Evolutionary conservation across 2,888 invertebrate genomes (phyloP).

Genomic region (Agrochola lychnidis): DNA sequence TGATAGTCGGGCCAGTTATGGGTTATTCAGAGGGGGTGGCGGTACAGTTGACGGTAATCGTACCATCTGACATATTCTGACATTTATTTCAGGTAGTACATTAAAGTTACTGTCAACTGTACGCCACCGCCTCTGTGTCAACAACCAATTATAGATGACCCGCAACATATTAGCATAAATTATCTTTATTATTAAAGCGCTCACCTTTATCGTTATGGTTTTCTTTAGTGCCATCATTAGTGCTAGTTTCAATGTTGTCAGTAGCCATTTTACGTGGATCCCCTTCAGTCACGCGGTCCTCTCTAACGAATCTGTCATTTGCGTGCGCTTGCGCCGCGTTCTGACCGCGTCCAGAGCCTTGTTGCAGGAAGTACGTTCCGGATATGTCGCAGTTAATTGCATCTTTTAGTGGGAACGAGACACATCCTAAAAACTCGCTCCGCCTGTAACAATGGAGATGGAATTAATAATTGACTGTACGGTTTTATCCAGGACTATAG

Average conservation of each 20-base stretch:
- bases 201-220: slow-evolving; percentile 83
- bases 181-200: neutral
- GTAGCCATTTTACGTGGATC: slow-evolving; percentile 86
- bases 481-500: neutral
- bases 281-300: slow-evolving; percentile 80
- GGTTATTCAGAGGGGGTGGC: neutral
- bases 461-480: slow-evolving; percentile 18
- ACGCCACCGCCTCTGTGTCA: neutral
- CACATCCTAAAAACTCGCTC: slow-evolving; percentile 98
- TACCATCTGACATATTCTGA: neutral
- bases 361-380: slow-evolving; percentile 94
- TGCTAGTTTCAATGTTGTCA: slow-evolving; percentile 87
- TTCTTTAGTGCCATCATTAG: slow-evolving; percentile 86
- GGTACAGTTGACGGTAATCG: neutral
- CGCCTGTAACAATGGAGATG: slow-evolving; percentile 92
- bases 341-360: slow-evolving; percentile 76
- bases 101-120: neutral
- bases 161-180: neutral
- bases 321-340: slow-evolving; percentile 74
- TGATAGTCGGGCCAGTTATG: neutral
- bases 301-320: slow-evolving; percentile 76
- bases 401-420: slow-evolving; percentile 97
- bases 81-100: neutral
- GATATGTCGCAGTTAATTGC: slow-evolving; percentile 93
- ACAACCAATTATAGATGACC: neutral